Conservation (phyloP, 2,113 vertebrate genomes). For the Uropsilus gracilis region DNA sequence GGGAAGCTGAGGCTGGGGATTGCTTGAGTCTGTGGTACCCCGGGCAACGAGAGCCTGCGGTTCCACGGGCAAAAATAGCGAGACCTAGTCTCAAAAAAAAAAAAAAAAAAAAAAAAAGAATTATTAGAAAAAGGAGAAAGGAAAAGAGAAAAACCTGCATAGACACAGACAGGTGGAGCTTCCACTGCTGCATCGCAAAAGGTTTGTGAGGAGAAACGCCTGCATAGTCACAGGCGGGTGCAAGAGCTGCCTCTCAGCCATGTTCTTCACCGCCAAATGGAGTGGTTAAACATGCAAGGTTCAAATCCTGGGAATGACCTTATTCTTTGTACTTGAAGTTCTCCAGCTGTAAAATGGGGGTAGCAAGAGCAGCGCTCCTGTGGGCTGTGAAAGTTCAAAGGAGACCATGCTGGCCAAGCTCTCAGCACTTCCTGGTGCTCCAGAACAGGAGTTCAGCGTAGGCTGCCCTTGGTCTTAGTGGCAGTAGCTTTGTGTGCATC, state of each 20-base stretch:
- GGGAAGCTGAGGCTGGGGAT: too few species aligned
- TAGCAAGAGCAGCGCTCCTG: background rate
- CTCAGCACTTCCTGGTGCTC: background rate
- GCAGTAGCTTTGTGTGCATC: background rate
- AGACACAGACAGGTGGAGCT: too few species aligned
- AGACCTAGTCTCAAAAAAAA: too few species aligned
- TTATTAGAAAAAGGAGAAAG: too few species aligned
- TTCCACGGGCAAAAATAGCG: too few species aligned
- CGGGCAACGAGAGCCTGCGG: too few species aligned
- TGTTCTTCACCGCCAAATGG: background rate
- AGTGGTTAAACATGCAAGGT: background rate
- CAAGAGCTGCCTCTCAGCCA: background rate
- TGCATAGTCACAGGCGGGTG: too few species aligned
- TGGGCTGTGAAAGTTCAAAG: background rate
- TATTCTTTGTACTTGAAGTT: conserved; percentile 10
- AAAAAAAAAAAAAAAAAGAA: too few species aligned
- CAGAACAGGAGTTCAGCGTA: background rate
- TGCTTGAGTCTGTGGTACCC: too few species aligned
- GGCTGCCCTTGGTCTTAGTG: background rate
- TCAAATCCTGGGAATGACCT: background rate
- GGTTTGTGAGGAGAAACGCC: too few species aligned
- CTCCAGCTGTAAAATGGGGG: conserved; percentile 32
- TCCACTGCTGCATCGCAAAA: too few species aligned
- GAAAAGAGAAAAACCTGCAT: too few species aligned
- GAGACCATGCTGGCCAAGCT: background rate